A percentile compares a stretch with the other conserved stretches of the same genome.
These are phyloP conservation scores for Microchirus variegatus DNA, from an alignment of 2,797 vertebrate species.

Conservation along the genomic window DNA sequence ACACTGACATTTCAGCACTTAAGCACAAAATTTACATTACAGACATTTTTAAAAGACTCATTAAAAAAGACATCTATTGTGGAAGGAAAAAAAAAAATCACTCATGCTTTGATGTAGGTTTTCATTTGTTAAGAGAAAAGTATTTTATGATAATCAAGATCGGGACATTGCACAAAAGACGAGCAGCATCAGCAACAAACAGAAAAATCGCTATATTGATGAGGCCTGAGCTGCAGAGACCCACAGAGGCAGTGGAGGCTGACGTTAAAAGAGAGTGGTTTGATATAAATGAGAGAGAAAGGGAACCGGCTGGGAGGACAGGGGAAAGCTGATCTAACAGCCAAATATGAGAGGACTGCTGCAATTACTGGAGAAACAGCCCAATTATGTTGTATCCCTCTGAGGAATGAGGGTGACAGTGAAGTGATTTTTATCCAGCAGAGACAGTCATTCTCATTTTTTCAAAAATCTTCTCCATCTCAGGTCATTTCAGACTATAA, in stretches of 20 bases:
- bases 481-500: slow-evolving; percentile 18
- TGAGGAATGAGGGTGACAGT: slow-evolving; percentile 44
- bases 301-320: slow-evolving; percentile 41
- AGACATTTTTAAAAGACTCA: no score
- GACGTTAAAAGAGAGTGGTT: slow-evolving; percentile 11
- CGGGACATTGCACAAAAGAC: not conserved
- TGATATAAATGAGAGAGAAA: slow-evolving; percentile 5
- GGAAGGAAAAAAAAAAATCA: no score
- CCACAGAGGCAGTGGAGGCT: slow-evolving; percentile 15
- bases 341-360: slow-evolving; percentile 45
- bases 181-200: not conserved
- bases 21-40: no score
- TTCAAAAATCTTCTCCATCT: slow-evolving; percentile 26
- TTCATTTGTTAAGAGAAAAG: no score
- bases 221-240: slow-evolving; percentile 6
- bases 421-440: slow-evolving; percentile 38
- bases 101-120: no score
- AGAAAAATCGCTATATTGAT: not conserved
- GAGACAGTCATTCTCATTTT: slow-evolving; percentile 20
- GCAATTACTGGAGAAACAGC: slow-evolving; percentile 60
- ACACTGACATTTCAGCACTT: no score
- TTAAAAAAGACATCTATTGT: no score
- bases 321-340: slow-evolving; percentile 43
- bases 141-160: no score
- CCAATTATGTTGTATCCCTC: slow-evolving; percentile 59